These are phyloP conservation scores for Mesocricetus auratus DNA, from an alignment of 2,113 vertebrate genomes.

Conservation along the genomic window DNA sequence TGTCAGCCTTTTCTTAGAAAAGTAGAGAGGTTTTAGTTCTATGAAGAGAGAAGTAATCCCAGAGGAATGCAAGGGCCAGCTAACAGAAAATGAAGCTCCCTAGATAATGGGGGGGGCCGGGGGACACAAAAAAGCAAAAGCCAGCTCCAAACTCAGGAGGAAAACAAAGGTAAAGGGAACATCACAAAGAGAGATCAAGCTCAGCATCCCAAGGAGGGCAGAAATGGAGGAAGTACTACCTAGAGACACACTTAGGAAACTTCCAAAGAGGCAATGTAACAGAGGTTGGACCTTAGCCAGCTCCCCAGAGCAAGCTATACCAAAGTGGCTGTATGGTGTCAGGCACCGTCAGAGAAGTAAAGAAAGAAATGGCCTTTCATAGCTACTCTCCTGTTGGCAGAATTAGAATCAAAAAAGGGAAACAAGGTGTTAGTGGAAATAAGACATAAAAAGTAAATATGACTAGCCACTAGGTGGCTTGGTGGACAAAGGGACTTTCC, in stretches of 20 bases:
- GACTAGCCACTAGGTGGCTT: too few relatives aligned
- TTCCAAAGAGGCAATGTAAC: background rate
- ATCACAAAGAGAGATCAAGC: background rate
- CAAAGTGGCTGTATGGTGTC: background rate
- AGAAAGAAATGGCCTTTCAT: background rate
- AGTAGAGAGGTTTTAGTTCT: background rate
- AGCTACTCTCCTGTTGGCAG: background rate
- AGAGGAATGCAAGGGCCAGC: background rate
- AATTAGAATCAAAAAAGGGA: conserved; percentile 34
- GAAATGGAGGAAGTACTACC: background rate
- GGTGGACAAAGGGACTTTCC: background rate
- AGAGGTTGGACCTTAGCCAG: background rate
- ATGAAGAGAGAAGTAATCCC: background rate
- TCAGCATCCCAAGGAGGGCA: background rate
- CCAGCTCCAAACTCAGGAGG: background rate
- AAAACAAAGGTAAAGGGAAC: background rate
- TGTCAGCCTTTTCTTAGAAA: background rate
- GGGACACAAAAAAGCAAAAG: background rate
- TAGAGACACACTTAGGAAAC: background rate
- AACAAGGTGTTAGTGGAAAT: background rate
- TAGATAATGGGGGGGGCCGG: background rate
- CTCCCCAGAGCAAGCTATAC: background rate
- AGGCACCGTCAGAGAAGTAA: background rate
- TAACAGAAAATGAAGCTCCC: background rate
- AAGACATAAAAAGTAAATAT: conserved; percentile 12